Percentiles rank a stretch among this genome's conserved stretches.
These are phyloP conservation scores for Sarcophaga peregrina DNA, from an alignment of 1,140 invertebrate genomes.

Conservation along the genomic window DNA sequence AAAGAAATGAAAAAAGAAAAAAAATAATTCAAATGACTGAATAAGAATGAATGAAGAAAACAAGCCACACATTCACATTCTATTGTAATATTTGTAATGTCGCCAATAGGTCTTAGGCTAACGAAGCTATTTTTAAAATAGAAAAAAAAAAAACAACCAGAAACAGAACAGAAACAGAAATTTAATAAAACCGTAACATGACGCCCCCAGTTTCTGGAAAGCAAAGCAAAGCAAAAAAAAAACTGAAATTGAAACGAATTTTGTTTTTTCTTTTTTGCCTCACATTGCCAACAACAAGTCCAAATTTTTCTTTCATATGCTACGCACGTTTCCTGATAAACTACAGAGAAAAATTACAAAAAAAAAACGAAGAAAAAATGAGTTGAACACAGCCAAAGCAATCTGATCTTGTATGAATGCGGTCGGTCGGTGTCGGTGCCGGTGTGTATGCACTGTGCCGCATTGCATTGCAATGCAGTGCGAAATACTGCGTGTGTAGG, in stretches of 20 bases:
- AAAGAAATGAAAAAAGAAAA: not conserved
- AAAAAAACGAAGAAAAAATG: not conserved
- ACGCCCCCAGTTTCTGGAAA: conserved; percentile 28
- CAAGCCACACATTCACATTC: not conserved
- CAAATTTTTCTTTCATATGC: conserved; percentile 27
- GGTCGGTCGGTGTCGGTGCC: no score
- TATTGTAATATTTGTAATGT: not conserved
- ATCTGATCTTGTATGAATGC: conserved; percentile 28
- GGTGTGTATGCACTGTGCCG: no score
- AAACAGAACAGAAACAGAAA: not conserved
- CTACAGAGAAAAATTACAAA: not conserved
- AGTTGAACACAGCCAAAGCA: conserved; percentile 12
- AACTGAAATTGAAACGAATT: no score
- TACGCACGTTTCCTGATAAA: conserved; percentile 38
- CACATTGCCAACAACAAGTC: not conserved
- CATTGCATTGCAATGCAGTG: not conserved
- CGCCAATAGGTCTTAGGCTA: conserved; percentile 40
- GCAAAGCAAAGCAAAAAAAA: no score
- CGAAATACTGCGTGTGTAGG: conserved; percentile 18
- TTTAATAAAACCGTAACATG: conserved; percentile 33
- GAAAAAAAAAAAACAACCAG: not conserved
- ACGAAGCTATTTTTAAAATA: conserved; percentile 32
- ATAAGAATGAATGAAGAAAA: no score
- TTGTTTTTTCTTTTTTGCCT: not conserved
- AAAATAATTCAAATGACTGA: not conserved